Base-by-base conservation (phyloP, 2,113 vertebrate species). In the Corythoichthys haematopterus region DNA sequence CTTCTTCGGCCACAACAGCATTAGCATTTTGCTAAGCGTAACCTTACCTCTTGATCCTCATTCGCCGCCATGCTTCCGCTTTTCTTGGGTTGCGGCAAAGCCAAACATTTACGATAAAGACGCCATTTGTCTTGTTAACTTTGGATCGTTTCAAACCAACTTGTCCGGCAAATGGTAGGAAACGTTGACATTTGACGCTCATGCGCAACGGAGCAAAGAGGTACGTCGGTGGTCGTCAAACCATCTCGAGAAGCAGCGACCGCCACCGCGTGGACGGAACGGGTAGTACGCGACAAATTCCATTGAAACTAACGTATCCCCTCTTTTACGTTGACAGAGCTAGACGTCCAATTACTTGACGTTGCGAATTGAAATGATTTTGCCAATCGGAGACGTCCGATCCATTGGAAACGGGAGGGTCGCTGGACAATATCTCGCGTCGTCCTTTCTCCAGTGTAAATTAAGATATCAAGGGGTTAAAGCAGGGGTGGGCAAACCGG, bases 21-120 rank as follows among this genome's bases (percentile, higher is more conserved):
- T 48, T 84, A 77, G 75, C 73, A 45, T 1, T 47, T 73, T 1
- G 74, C 64, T 85, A 80, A 62, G 56, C 16, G 45, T 28, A 28
- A 28, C 55, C 79, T 2, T 89, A 96, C 95, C 95, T 97, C 95
- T 75, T 97, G 96, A 84, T 97, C 96, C 80, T 98, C 96, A 84
- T 96, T 97, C 43, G 94, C 92, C 57, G 94, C 90, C 96, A 97
- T 97, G 79, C 4, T 82, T 6, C 50, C 47, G 9, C 38, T 50
- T 37, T 13, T 35, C 11, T 46, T 40, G 10, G n/a, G 33, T 9
- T 7, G 2, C 0, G 43, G 4, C 4, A 37, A 6, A 28, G 14
- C 13, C 11, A 5, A 12, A 46, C 13, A 6, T n/a, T 47, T 12
- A 46, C 60, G 40, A 28, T n/a, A 45, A 16, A 2, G 40, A 40